These are phyloP conservation scores for Abscondita cerata DNA, from an alignment of 2,888 invertebrate species.

Conservation along the genomic window DNA sequence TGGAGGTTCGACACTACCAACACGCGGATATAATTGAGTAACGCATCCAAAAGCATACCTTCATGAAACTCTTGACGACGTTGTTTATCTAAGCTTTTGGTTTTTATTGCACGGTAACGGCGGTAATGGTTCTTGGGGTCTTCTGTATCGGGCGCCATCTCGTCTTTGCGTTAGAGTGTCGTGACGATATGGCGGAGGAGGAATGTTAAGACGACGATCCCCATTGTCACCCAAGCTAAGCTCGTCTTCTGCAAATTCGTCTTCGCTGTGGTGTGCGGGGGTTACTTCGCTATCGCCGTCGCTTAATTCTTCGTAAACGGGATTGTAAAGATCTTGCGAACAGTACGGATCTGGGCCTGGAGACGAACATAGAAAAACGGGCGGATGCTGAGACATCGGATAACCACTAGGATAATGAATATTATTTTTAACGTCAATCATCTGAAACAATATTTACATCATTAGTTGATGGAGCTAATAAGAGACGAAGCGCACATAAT, in stretches of 20 bases:
- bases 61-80: slow-evolving; percentile 78
- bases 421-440: slow-evolving; percentile 73
- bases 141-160: slow-evolving; percentile 62
- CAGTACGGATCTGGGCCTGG: slow-evolving; percentile 72
- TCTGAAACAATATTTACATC: slow-evolving; percentile 60
- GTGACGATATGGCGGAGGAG: slow-evolving; percentile 56
- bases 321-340: slow-evolving; percentile 73
- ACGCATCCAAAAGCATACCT: slow-evolving; percentile 78
- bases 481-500: no score
- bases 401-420: slow-evolving; percentile 68
- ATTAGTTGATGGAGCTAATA: no score
- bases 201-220: slow-evolving; percentile 53
- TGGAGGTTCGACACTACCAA: slow-evolving; percentile 69
- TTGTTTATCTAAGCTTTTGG: slow-evolving; percentile 60
- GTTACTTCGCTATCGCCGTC: slow-evolving; percentile 66
- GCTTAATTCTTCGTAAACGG: slow-evolving; percentile 83
- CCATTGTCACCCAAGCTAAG: slow-evolving; percentile 66
- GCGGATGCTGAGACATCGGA: slow-evolving; percentile 67
- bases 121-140: slow-evolving; percentile 66
- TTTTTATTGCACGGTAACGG: slow-evolving; percentile 65
- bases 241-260: slow-evolving; percentile 87
- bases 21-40: slow-evolving; percentile 76
- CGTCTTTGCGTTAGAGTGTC: slow-evolving; percentile 58
- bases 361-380: slow-evolving; percentile 75
- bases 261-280: slow-evolving; percentile 77